phyloP scores from a whole-genome alignment of 2,797 vertebrate species.

The Alfaro cultratus region DNA sequence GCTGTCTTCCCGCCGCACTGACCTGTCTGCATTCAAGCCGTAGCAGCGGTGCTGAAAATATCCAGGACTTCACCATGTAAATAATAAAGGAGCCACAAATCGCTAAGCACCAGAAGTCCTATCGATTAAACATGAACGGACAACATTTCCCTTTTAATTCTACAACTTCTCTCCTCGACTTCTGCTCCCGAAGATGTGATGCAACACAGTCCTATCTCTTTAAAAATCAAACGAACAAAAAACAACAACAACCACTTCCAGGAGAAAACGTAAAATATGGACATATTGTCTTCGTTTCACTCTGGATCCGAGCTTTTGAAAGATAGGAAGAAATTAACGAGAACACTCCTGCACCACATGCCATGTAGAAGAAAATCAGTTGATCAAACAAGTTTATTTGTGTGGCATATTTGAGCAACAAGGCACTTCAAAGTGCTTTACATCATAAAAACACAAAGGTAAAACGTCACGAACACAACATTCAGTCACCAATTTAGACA shows the following conservation, averaged over 20 bases:
- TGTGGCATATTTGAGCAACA: no score
- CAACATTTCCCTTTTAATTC: constrained; percentile 2
- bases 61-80: neutral
- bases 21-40: neutral
- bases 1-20: neutral
- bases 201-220: neutral
- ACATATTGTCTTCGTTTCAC: neutral
- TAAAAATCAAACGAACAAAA: no score
- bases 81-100: constrained; percentile 1
- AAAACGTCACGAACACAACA: no score
- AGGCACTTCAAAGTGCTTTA: no score
- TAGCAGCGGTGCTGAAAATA: neutral
- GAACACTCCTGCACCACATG: neutral
- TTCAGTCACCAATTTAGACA: no score
- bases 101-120: constrained; percentile 1
- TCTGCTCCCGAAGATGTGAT: neutral
- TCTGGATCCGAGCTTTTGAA: neutral
- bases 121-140: constrained; percentile 5
- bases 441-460: no score
- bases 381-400: no score
- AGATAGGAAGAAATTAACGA: neutral
- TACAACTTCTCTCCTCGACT: neutral
- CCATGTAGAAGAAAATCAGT: neutral
- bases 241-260: neutral
- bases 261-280: neutral